Evolutionary conservation across 2,113 vertebrate species (phyloP), one percentile per base, ranked within the genome.

Genomic region (Microtus ochrogaster): DNA sequence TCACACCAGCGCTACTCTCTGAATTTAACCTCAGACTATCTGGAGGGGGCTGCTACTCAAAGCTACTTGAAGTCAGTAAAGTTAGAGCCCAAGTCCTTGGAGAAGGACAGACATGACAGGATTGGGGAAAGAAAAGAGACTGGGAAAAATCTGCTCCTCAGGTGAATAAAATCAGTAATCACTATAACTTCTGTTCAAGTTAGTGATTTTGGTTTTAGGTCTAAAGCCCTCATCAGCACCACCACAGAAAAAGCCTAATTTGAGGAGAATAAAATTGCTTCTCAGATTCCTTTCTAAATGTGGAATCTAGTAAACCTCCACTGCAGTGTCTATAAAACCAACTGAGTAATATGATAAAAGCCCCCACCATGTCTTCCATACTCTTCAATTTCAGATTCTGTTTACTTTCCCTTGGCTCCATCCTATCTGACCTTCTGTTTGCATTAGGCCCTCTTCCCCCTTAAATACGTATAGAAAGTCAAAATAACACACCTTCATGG

Each of bases 261-360:
- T 93, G 76, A 94, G 72, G 84, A 95, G 93, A 94, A 89, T 47
- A 36, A 84, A 68, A 95, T 41, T 26, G 91, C 36, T 79, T 52
- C 49, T 85, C 70, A 89, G 58, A 63, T 63, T 91, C 41, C 90
- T 95, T 95, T 66, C 47, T 61, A 70, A 84, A 74, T 26, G 4
- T 21, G 61, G 61, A 91, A 86, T 52, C 73, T 82, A 14, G 79
- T 81, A 91, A 89, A 55, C 39, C 24, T 79, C 39, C 28, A 76
- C 33, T 78, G 33, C 6, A 3, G 13, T 73, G 86, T 78, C 74
- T 41, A 63, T 11, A 52, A 39, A 91, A 86, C 33, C n/a, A 78
- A 36, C 41, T 0, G 1, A 87, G 81, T 30, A 19, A 47, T 13
- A 47, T 22, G 21, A 39, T 44, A 28, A 30, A 52, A 94, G 17